Conservation (phyloP, 2,797 vertebrate genomes). For the Chromobotia macracanthus region DNA sequence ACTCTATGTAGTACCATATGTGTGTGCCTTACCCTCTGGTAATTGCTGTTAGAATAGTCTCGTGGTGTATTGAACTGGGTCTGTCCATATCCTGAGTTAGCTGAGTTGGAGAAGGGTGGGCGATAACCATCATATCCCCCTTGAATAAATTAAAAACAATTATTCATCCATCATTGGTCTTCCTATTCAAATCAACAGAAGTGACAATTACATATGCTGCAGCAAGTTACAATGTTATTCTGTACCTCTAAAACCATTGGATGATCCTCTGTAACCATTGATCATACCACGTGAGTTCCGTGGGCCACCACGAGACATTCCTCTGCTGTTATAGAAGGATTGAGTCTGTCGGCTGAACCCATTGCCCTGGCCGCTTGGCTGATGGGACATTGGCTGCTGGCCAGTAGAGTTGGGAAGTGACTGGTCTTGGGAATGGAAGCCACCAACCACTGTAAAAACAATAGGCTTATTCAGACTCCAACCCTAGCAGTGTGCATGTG, state of each 20-base stretch:
- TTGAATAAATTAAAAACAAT: slow-evolving; percentile 64
- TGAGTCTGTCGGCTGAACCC: slow-evolving; percentile 88
- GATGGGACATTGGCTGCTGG: slow-evolving; percentile 78
- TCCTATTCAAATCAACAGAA: not conserved
- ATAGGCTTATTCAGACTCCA: not conserved
- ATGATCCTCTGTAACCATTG: slow-evolving; percentile 93
- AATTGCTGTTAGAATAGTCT: slow-evolving; percentile 90
- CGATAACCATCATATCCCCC: slow-evolving; percentile 95
- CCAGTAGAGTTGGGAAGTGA: slow-evolving; percentile 77
- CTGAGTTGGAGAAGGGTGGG: slow-evolving; percentile 90
- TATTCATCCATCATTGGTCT: not conserved
- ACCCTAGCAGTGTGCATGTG: not conserved
- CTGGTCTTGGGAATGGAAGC: slow-evolving; percentile 94
- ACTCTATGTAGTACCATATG: not conserved
- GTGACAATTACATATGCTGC: not conserved
- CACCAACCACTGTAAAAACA: slow-evolving; percentile 81
- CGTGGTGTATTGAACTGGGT: slow-evolving; percentile 91
- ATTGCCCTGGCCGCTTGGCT: slow-evolving; percentile 82
- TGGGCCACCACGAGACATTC: slow-evolving; percentile 89
- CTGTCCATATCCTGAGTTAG: slow-evolving; percentile 93
- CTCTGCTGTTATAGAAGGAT: slow-evolving; percentile 94
- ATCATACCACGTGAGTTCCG: slow-evolving; percentile 90
- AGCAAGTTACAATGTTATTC: not conserved
- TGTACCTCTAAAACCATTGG: slow-evolving; percentile 93
- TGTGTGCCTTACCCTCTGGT: slow-evolving; percentile 87